Percentiles rank a stretch among this genome's conserved stretches.
Evolutionary conservation across 1,140 invertebrate genomes (phyloP).

Genomic region (Anoplolepis gracilipes): DNA sequence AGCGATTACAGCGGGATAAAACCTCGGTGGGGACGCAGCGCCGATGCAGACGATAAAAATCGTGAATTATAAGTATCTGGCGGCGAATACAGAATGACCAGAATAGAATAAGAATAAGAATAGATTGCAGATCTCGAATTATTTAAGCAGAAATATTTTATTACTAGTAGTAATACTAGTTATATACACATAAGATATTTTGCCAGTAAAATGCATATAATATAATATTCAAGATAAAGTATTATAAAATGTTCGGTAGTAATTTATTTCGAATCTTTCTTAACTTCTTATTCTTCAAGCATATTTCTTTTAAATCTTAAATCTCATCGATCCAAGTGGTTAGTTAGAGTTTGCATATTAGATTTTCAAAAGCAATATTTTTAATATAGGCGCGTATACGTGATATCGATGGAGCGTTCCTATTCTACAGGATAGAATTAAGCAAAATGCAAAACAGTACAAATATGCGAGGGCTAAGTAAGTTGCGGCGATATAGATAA

Average conservation of each 20-base stretch:
- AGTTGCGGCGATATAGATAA: conserved; percentile 46
- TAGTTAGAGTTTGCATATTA: neutral
- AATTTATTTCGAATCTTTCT: neutral
- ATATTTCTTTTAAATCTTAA: too few relatives aligned
- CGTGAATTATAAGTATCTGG: conserved; percentile 41
- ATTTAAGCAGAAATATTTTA: conserved; percentile 27
- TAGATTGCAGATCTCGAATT: neutral
- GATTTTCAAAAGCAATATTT: neutral
- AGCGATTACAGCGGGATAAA: conserved; percentile 44
- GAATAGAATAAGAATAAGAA: conserved; percentile 26
- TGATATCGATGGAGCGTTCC: conserved; percentile 22
- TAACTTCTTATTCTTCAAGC: neutral
- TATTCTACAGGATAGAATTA: conserved; percentile 16
- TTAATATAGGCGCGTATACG: neutral
- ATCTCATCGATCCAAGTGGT: neutral
- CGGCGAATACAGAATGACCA: neutral
- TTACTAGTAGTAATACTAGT: neutral
- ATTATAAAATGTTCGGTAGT: neutral
- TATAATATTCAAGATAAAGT: neutral
- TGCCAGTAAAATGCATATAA: too few relatives aligned
- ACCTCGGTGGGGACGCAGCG: conserved; percentile 6
- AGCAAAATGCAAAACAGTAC: conserved; percentile 33
- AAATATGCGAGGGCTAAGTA: conserved; percentile 47
- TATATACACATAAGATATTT: too few relatives aligned
- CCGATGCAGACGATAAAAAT: conserved; percentile 32